phyloP scores from a whole-genome alignment of 1,140 invertebrate genomes.

The Diabrotica virgifera region DNA sequence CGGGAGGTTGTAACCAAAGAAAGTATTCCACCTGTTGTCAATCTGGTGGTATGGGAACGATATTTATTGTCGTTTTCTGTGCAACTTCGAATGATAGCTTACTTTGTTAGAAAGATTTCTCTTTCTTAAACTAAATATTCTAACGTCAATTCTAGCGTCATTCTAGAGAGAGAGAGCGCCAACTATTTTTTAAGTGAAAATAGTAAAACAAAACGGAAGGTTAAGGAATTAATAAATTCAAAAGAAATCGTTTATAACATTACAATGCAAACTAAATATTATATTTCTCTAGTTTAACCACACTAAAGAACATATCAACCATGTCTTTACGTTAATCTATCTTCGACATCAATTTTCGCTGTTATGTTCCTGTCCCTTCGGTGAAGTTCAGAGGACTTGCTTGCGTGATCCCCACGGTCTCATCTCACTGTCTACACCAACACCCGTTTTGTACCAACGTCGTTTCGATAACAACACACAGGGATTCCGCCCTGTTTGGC shows the following conservation, averaged over 20 bases:
- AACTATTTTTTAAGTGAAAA: too few relatives aligned
- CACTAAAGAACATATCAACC: not conserved
- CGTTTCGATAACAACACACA: constrained; percentile 8
- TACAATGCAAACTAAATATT: not conserved
- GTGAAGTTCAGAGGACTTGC: not conserved
- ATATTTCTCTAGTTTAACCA: not conserved
- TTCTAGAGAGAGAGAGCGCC: too few relatives aligned
- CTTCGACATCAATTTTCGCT: not conserved
- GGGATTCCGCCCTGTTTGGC: constrained; percentile 7
- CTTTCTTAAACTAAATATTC: too few relatives aligned
- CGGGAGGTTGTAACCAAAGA: too few relatives aligned
- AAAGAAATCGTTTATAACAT: not conserved
- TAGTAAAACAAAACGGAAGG: too few relatives aligned
- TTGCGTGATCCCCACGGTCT: constrained; percentile 7
- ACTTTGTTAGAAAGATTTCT: too few relatives aligned
- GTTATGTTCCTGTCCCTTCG: not conserved
- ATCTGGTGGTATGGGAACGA: too few relatives aligned
- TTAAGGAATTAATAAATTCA: too few relatives aligned
- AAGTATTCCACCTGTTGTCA: too few relatives aligned
- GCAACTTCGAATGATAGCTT: too few relatives aligned
- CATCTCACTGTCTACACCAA: not conserved
- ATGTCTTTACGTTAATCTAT: not conserved
- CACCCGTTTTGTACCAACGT: not conserved
- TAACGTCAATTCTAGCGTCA: too few relatives aligned
- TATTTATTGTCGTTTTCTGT: too few relatives aligned